These are phyloP conservation scores for Vireo altiloquus DNA, from an alignment of 2,113 vertebrate species.

Conservation along the genomic window DNA sequence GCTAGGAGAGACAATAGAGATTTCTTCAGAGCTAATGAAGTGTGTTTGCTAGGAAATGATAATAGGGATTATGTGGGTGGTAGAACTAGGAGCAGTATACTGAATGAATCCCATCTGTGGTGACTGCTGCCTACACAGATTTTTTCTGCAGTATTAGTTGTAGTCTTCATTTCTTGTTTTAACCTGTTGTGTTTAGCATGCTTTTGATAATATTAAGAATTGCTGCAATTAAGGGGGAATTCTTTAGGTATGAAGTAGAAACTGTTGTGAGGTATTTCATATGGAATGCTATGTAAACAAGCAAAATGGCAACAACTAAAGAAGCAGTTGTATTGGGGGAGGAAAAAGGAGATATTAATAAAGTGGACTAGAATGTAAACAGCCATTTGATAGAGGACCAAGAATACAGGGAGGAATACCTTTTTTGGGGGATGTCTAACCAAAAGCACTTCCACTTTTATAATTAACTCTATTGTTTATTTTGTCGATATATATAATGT, in stretches of 20 bases:
- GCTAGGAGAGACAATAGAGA: background rate
- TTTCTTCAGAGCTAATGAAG: slow-evolving; percentile 9
- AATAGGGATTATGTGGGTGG: slow-evolving; percentile 22
- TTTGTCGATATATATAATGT: background rate
- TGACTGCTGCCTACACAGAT: slow-evolving; percentile 41
- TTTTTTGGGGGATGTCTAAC: background rate
- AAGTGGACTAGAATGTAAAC: background rate
- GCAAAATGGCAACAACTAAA: background rate
- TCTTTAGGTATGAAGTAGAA: background rate
- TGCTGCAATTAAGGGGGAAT: slow-evolving; percentile 19
- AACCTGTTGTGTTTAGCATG: slow-evolving; percentile 48
- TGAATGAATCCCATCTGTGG: slow-evolving; percentile 35
- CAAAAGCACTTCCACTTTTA: background rate
- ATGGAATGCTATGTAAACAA: slow-evolving; percentile 40
- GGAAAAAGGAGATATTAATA: background rate
- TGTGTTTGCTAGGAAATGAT: background rate
- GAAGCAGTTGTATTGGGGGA: background rate
- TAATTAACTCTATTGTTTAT: background rate
- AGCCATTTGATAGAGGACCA: background rate
- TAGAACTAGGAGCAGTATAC: slow-evolving; percentile 1
- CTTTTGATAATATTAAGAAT: slow-evolving; percentile 19
- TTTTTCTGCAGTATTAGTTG: slow-evolving; percentile 28
- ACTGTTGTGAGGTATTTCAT: slow-evolving; percentile 1
- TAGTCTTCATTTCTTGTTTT: slow-evolving; percentile 52
- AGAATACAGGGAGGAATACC: background rate